Percentiles rank a stretch among this genome's conserved stretches.
Evolutionary conservation across 1,140 invertebrate species (phyloP).

Genomic region (Pristionchus pacificus): DNA sequence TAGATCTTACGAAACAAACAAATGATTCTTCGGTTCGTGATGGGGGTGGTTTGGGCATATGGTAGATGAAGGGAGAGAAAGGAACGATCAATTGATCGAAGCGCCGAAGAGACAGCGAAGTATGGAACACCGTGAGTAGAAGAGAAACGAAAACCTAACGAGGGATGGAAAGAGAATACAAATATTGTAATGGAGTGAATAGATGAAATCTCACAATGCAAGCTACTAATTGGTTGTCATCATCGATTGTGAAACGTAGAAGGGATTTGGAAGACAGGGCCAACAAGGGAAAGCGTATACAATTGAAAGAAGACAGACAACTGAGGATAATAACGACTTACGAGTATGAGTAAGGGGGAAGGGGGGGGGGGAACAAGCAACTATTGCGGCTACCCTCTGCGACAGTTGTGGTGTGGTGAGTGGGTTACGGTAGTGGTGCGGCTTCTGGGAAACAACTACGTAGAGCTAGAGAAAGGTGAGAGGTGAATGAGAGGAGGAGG

Average conservation of each 20-base stretch:
- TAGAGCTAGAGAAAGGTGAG: too few relatives aligned
- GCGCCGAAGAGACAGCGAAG: constrained; percentile 8
- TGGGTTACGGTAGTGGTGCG: too few relatives aligned
- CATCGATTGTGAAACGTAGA: constrained; percentile 8
- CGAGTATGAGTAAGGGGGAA: not conserved
- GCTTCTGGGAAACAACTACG: too few relatives aligned
- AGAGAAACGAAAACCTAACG: constrained; percentile 5
- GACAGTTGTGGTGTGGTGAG: too few relatives aligned
- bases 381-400: too few relatives aligned
- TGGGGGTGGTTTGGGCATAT: too few relatives aligned
- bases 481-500: too few relatives aligned
- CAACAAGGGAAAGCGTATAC: not conserved
- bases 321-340: not conserved
- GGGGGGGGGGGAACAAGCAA: not conserved
- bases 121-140: not conserved
- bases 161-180: constrained; percentile 2
- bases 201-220: constrained; percentile 22
- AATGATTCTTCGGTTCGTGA: too few relatives aligned
- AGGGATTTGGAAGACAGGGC: not conserved
- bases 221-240: not conserved
- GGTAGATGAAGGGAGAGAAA: not conserved
- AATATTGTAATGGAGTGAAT: not conserved
- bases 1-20: too few relatives aligned
- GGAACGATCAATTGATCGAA: constrained; percentile 2
- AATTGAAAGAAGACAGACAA: constrained; percentile 1